Evolutionary conservation across 2,888 invertebrate species (phyloP).

Genomic region (Drosophila neutralis): DNA sequence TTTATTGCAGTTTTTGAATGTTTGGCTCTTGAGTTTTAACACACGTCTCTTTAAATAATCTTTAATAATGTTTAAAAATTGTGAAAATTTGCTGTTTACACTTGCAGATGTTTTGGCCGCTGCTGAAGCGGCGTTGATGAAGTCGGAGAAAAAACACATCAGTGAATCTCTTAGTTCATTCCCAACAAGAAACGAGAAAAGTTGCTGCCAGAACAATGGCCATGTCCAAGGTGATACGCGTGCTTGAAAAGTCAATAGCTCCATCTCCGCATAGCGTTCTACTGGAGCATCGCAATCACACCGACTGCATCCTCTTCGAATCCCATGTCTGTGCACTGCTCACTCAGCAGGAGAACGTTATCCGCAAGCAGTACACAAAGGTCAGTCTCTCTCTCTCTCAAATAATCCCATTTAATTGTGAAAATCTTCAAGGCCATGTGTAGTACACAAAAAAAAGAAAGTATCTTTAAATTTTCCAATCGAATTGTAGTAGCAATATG

Average conservation of each 20-base stretch:
- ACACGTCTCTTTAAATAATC: conserved; percentile 32
- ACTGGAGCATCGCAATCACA: conserved; percentile 94
- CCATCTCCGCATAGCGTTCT: conserved; percentile 95
- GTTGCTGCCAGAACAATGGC: conserved; percentile 88
- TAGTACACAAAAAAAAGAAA: too few relatives aligned
- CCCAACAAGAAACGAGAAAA: conserved; percentile 12
- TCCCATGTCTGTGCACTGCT: conserved; percentile 93
- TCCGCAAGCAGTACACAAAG: conserved; percentile 95
- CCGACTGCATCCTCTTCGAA: conserved; percentile 95
- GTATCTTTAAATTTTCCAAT: too few relatives aligned
- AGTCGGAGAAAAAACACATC: conserved; percentile 28
- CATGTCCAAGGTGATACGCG: conserved; percentile 96
- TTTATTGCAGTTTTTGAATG: conserved; percentile 46
- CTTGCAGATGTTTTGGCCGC: conserved; percentile 63
- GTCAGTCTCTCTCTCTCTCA: conserved; percentile 82
- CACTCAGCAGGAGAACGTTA: conserved; percentile 91
- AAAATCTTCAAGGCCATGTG: background rate
- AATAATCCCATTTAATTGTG: background rate
- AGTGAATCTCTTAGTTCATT: conserved; percentile 38
- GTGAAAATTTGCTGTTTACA: conserved; percentile 26
- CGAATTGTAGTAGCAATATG: background rate
- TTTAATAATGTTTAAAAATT: conserved; percentile 21
- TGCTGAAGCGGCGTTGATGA: conserved; percentile 46
- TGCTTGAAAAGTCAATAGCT: conserved; percentile 94
- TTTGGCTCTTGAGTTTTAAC: conserved; percentile 41